Percentiles rank a stretch among this genome's conserved stretches.
Conservation (phyloP, 2,888 invertebrate species). For the Smittia sp. region DNA sequence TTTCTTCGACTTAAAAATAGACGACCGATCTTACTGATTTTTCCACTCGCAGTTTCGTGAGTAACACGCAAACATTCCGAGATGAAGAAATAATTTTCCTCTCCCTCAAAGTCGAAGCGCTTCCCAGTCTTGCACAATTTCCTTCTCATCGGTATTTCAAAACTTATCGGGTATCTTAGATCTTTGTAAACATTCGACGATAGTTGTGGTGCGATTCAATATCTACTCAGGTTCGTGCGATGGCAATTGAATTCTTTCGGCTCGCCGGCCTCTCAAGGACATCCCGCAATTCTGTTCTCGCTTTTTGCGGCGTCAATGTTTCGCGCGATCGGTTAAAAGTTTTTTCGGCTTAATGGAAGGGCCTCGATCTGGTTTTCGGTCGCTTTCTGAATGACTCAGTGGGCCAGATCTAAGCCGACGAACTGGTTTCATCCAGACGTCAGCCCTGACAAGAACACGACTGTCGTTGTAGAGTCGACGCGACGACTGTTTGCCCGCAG, state of each 20-base stretch:
- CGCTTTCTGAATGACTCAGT: background rate
- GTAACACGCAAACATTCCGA: conserved; percentile 30
- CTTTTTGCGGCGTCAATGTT: background rate
- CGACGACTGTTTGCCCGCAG: too few relatives aligned
- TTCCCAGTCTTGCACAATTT: conserved; percentile 24
- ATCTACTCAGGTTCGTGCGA: too few relatives aligned
- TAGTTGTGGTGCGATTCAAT: background rate
- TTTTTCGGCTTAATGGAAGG: background rate
- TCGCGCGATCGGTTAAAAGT: background rate
- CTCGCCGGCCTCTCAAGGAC: background rate
- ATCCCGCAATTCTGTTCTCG: background rate
- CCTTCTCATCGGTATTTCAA: conserved; percentile 14
- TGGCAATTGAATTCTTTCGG: background rate
- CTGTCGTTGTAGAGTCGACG: background rate
- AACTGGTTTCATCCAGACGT: background rate
- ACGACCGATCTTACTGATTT: conserved; percentile 1
- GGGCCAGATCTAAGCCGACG: background rate
- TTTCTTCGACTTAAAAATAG: conserved; percentile 31
- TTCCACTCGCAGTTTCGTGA: background rate
- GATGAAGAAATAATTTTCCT: background rate
- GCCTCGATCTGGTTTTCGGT: background rate
- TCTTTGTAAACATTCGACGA: background rate
- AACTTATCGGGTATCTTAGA: background rate
- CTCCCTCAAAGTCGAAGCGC: background rate
- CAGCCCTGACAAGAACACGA: conserved; percentile 2